Percentiles rank a stretch among this genome's conserved stretches.
These are phyloP conservation scores for Drosophila falleni DNA, from an alignment of 2,888 invertebrate species.

Conservation along the genomic window DNA sequence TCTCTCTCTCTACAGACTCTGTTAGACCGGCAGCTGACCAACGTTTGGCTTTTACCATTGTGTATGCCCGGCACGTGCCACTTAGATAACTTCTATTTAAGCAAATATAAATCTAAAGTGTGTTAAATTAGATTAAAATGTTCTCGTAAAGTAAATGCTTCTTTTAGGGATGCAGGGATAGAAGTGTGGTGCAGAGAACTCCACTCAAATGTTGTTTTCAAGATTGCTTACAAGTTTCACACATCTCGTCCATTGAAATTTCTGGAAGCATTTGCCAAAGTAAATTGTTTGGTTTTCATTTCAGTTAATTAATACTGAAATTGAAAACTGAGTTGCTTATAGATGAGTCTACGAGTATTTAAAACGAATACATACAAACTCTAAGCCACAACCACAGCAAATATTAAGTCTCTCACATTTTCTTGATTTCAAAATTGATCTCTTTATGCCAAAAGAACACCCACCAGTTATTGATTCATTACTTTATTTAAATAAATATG, in stretches of 20 bases:
- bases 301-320: slow-evolving; percentile 48
- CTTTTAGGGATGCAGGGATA: slow-evolving; percentile 9
- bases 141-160: slow-evolving; percentile 71
- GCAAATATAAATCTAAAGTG: slow-evolving; percentile 82
- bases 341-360: background rate
- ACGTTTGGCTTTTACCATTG: slow-evolving; percentile 22
- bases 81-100: slow-evolving; percentile 80
- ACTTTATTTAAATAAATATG: background rate
- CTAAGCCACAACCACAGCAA: slow-evolving; percentile 15
- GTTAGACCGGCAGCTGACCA: slow-evolving; percentile 34
- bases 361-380: slow-evolving; percentile 5
- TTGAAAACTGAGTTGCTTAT: slow-evolving; percentile 27
- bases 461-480: slow-evolving; percentile 25
- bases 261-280: slow-evolving; percentile 4
- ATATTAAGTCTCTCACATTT: too few relatives aligned
- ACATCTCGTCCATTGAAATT: slow-evolving; percentile 9
- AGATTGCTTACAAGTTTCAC: slow-evolving; percentile 44
- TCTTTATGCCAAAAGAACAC: background rate
- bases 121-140: slow-evolving; percentile 81
- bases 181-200: background rate
- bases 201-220: slow-evolving; percentile 27
- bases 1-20: background rate
- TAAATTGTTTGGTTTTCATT: slow-evolving; percentile 21
- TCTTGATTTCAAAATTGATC: background rate
- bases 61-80: slow-evolving; percentile 71